Conservation (phyloP, 2,797 vertebrate species). For the Crenichthys baileyi region DNA sequence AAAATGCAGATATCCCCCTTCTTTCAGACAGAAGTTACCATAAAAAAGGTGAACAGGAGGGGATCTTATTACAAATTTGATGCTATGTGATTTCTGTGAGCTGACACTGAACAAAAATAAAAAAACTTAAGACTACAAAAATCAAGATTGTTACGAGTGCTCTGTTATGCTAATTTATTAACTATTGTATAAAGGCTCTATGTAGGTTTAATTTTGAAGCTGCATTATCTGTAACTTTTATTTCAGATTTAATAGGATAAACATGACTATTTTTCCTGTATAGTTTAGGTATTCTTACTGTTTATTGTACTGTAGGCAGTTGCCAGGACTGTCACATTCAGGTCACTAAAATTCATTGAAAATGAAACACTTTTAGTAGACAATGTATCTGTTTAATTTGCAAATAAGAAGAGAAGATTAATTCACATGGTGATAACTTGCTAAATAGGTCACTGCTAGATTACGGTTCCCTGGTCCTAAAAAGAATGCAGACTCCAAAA, state of each 20-base stretch:
- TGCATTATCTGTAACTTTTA: not conserved
- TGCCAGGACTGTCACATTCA: too few species aligned
- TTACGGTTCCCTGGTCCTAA: too few species aligned
- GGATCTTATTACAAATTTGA: conserved; percentile 66
- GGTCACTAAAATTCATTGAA: too few species aligned
- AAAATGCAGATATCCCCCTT: conserved; percentile 67
- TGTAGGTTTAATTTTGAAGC: conserved; percentile 3
- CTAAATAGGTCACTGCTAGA: too few species aligned
- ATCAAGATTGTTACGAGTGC: conserved; percentile 17
- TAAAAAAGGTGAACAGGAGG: conserved; percentile 50
- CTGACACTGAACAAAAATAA: conserved; percentile 43
- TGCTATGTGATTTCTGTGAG: conserved; percentile 43
- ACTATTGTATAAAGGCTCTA: conserved; percentile 1
- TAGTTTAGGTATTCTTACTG: too few species aligned
- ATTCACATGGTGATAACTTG: too few species aligned
- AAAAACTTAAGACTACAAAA: conserved; percentile 37
- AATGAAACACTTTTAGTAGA: too few species aligned
- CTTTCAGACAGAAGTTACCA: conserved; percentile 70
- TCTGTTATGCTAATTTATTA: conserved; percentile 12
- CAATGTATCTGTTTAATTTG: too few species aligned
- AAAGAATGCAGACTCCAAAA: too few species aligned
- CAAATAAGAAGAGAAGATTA: too few species aligned
- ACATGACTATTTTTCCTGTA: not conserved
- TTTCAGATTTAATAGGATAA: not conserved
- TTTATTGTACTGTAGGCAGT: too few species aligned